A percentile compares a stretch with the other conserved stretches of the same genome.
Conservation (phyloP, 30 jellyfish, hydroid and myxozoan species). For the Clytia hemisphaerica region DNA sequence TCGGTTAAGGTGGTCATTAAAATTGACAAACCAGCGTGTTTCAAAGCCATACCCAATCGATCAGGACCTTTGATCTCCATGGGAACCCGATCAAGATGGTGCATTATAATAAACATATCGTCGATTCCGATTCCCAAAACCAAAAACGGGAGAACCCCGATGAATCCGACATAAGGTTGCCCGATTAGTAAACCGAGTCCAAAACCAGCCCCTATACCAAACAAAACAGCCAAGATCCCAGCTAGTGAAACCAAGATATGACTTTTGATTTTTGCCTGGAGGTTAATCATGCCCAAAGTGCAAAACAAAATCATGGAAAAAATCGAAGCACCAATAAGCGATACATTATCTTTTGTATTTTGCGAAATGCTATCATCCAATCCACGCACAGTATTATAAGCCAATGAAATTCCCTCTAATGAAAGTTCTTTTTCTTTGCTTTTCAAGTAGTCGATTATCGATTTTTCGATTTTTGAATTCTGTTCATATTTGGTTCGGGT, state of each 20-base stretch:
- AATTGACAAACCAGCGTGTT: constrained; percentile 27
- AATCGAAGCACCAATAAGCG: constrained; percentile 48
- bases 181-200: constrained; percentile 66
- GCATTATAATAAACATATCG: constrained; percentile 27
- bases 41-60: constrained; percentile 14
- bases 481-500: constrained; percentile 31
- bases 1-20: constrained; percentile 43
- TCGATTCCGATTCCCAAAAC: constrained; percentile 45
- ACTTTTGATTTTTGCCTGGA: constrained; percentile 50
- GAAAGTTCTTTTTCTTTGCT: constrained; percentile 6
- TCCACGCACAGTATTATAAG: constrained; percentile 68
- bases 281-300: constrained; percentile 45
- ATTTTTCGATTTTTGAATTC: constrained; percentile 52
- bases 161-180: constrained; percentile 77
- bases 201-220: constrained; percentile 87
- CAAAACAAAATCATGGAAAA: constrained; percentile 72
- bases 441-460: constrained; percentile 31
- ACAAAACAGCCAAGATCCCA: constrained; percentile 60
- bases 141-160: constrained; percentile 88
- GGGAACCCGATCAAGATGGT: constrained; percentile 6
- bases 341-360: constrained; percentile 62
- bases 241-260: constrained; percentile 58
- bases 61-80: neutral
- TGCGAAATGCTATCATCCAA: constrained; percentile 72
- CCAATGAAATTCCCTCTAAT: constrained; percentile 24